Evolutionary conservation across 2,113 vertebrate species (phyloP), one percentile per base, ranked within the genome.

Genomic region (Tyto alba): DNA sequence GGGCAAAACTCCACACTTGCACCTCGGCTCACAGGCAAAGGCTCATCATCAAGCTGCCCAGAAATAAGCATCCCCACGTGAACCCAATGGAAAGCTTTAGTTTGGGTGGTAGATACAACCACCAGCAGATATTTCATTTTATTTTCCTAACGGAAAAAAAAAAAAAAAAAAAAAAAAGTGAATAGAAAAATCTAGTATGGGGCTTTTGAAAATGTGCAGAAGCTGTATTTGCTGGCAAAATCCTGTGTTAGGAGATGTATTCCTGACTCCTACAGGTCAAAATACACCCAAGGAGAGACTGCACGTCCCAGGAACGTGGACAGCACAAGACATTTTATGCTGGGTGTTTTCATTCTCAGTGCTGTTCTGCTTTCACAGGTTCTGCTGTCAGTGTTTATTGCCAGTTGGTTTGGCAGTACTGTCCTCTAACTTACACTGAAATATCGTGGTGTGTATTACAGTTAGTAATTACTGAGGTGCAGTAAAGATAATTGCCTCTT

Each of bases 401-500:
- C 52, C 60, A 10, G 7, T n/a, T 79, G 62, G 19, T 56, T 84
- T 86, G 75, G 20, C 40, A 53, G 23, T 25, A 34, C 41, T 34
- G 30, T 38, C 74, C 90, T 89, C 69, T 67, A 64, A 57, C 64
- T 68, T 88, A 18, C 57, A 71, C 90, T 66, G 60, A 94, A 90
- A 81, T 85, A 88, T 11, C 17, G 4, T 72, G 53, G 56, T 71
- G 34, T 40, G 50, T 29, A 15, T 62, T 85, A 76, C 68, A 59
- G 64, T 53, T 69, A 83, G 79, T 84, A 79, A 90, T 96, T 94
- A 88, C 92, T 50, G 88, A 94, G 90, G 76, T 94, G 93, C 87
- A 90, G 75, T 90, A 63, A 81, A 91, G 92, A 40, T 96, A 95
- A 96, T 91, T 96, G 85, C 71, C 79, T 90, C 67, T 95, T 91